These are phyloP conservation scores for Ericerus pela DNA, from an alignment of 1,140 invertebrate species.

Conservation along the genomic window DNA sequence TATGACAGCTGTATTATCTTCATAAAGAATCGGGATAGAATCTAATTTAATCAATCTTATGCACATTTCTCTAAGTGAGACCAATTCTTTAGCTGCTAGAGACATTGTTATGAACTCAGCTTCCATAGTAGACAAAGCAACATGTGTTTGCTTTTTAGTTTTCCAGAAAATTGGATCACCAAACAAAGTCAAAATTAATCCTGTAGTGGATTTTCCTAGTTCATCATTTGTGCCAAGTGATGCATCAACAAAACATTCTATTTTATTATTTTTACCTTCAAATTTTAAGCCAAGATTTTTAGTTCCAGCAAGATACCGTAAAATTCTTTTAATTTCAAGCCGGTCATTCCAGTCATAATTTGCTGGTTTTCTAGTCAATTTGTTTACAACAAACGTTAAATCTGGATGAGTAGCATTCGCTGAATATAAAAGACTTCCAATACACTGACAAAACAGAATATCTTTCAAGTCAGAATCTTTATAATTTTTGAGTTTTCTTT, in stretches of 20 bases:
- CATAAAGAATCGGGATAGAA: background rate
- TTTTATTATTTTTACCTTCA: conserved; percentile 12
- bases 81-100: conserved; percentile 22
- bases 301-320: conserved; percentile 19
- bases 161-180: conserved; percentile 25
- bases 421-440: conserved; percentile 29
- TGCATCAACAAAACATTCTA: conserved; percentile 20
- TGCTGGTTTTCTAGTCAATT: conserved; percentile 16
- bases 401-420: conserved; percentile 27
- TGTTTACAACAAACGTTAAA: conserved; percentile 26
- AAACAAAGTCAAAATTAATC: conserved; percentile 20
- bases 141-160: conserved; percentile 24
- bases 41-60: background rate
- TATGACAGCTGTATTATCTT: background rate
- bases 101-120: conserved; percentile 29
- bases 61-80: conserved; percentile 23
- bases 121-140: conserved; percentile 28
- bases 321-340: conserved; percentile 15
- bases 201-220: conserved; percentile 20
- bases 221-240: conserved; percentile 14
- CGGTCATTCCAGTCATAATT: conserved; percentile 7
- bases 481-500: background rate
- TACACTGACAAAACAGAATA: conserved; percentile 21
- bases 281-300: conserved; percentile 13
- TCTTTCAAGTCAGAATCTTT: background rate